Evolutionary conservation across 2,797 vertebrate genomes (phyloP).

Genomic region (Syngnathus acus): DNA sequence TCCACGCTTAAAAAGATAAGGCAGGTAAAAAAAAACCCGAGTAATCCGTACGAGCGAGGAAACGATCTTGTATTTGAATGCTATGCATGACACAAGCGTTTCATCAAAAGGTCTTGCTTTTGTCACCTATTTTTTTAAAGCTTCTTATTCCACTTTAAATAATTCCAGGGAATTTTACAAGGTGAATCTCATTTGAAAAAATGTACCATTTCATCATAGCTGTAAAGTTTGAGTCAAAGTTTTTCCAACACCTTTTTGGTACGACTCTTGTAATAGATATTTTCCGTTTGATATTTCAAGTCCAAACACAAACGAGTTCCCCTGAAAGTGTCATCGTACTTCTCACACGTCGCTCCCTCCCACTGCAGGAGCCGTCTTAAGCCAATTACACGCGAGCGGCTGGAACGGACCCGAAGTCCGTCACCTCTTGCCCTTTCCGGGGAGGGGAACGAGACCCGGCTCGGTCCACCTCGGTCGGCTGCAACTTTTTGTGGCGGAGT

Average conservation of each 20-base stretch:
- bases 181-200: background rate
- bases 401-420: slow-evolving; percentile 66
- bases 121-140: background rate
- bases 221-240: background rate
- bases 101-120: background rate
- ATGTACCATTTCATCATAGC: background rate
- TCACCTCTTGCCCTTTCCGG: slow-evolving; percentile 67
- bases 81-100: slow-evolving; percentile 18
- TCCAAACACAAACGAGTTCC: slow-evolving; percentile 55
- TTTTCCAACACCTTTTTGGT: no score
- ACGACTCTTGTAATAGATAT: no score
- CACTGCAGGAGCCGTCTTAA: slow-evolving; percentile 64
- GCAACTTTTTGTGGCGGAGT: slow-evolving; percentile 59
- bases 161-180: background rate
- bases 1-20: slow-evolving; percentile 25
- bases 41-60: slow-evolving; percentile 27
- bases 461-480: slow-evolving; percentile 52
- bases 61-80: slow-evolving; percentile 32
- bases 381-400: slow-evolving; percentile 64
- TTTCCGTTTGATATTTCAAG: background rate
- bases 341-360: slow-evolving; percentile 62
- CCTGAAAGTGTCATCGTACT: slow-evolving; percentile 59
- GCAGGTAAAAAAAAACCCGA: slow-evolving; percentile 14
- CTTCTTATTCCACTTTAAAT: background rate
- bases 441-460: slow-evolving; percentile 59